A percentile compares a stretch with the other conserved stretches of the same genome.
These are phyloP conservation scores for Ia io DNA, from an alignment of 2,113 vertebrate genomes.

Conservation along the genomic window DNA sequence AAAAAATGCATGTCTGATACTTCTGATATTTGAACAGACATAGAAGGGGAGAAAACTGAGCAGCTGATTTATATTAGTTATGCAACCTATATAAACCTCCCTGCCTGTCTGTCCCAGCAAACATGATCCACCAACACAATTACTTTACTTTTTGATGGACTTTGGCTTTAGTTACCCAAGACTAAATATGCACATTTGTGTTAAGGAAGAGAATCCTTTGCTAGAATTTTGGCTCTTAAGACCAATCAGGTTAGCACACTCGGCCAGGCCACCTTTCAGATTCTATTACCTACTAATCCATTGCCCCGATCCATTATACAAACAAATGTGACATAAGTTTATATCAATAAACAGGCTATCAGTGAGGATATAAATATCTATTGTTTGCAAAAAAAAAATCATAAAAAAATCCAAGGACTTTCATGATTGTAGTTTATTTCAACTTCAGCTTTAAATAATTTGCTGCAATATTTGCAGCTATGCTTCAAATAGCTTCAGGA, in stretches of 20 bases:
- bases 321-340: background rate
- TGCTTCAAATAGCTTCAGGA: background rate
- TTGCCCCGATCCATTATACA: background rate
- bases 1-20: background rate
- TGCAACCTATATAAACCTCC: background rate
- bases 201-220: background rate
- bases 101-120: background rate
- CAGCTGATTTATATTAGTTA: background rate
- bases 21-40: background rate
- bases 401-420: background rate
- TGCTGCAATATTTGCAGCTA: background rate
- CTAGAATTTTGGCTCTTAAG: background rate
- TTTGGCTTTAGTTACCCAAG: background rate
- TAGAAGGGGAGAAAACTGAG: accelerated
- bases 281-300: accelerated
- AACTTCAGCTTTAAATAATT: background rate
- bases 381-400: background rate
- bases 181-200: background rate
- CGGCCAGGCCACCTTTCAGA: background rate
- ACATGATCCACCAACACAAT: background rate
- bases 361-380: background rate
- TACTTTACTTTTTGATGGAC: background rate
- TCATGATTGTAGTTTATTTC: background rate
- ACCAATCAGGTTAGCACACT: background rate
- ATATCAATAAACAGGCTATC: background rate